These are phyloP conservation scores for Eupeodes luniger DNA, from an alignment of 2,888 invertebrate species.

Conservation along the genomic window DNA sequence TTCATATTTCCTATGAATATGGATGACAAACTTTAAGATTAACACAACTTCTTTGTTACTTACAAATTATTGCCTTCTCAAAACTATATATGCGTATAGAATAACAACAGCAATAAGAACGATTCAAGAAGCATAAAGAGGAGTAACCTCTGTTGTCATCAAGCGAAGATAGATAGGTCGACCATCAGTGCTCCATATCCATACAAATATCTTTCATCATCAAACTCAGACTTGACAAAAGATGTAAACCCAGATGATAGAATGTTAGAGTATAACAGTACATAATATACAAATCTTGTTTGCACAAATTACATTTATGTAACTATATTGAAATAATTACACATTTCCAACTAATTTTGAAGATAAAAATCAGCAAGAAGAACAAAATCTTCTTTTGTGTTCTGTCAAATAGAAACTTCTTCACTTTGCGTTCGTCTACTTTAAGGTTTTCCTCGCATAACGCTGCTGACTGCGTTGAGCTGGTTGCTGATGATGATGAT, in stretches of 20 bases:
- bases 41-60: slow-evolving; percentile 20
- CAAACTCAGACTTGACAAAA: too few species aligned
- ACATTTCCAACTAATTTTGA: slow-evolving; percentile 45
- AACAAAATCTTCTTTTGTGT: background rate
- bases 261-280: slow-evolving; percentile 13
- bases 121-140: slow-evolving; percentile 36
- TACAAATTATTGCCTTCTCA: slow-evolving; percentile 43
- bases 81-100: background rate
- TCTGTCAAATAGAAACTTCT: too few species aligned
- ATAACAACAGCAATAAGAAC: background rate
- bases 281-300: slow-evolving; percentile 28
- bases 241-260: slow-evolving; percentile 6
- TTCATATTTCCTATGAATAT: background rate
- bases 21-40: slow-evolving; percentile 34
- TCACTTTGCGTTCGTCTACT: slow-evolving; percentile 24
- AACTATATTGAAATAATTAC: slow-evolving; percentile 31
- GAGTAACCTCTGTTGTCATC: slow-evolving; percentile 33
- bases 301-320: slow-evolving; percentile 38
- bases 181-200: background rate
- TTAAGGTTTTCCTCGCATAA: background rate
- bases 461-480: too few species aligned
- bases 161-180: slow-evolving; percentile 9
- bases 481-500: too few species aligned
- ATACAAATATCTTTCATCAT: background rate
- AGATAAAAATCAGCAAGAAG: slow-evolving; percentile 56